phyloP scores from a whole-genome alignment of 37 sponge, comb jelly and placozoan species.

The Halichondria panicea region DNA sequence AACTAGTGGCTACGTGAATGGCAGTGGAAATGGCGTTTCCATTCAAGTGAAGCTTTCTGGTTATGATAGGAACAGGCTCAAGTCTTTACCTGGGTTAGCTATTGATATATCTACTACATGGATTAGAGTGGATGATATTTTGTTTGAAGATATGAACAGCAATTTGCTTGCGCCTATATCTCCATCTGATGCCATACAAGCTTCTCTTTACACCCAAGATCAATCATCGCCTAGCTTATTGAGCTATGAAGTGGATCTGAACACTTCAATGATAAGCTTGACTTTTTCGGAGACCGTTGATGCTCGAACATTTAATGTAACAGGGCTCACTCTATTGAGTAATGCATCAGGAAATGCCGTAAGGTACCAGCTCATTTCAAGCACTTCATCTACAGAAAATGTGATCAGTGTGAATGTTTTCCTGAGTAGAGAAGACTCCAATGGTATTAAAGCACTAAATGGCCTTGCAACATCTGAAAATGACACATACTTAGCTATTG shows the following conservation, averaged over 20 bases:
- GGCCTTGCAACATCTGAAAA: slow-evolving; percentile 66
- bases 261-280: slow-evolving; percentile 61
- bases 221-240: slow-evolving; percentile 30
- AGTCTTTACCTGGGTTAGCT: slow-evolving; percentile 39
- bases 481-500: slow-evolving; percentile 62
- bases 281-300: slow-evolving; percentile 85
- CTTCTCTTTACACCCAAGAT: slow-evolving; percentile 41
- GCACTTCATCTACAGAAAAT: slow-evolving; percentile 22
- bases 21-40: slow-evolving; percentile 2
- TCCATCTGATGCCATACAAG: slow-evolving; percentile 46
- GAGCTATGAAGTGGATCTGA: slow-evolving; percentile 63
- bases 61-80: slow-evolving; percentile 61
- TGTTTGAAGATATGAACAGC: slow-evolving; percentile 64
- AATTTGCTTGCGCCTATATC: slow-evolving; percentile 20
- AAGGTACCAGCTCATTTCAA: slow-evolving; percentile 19
- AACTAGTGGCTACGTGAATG: slow-evolving; percentile 42
- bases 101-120: slow-evolving; percentile 40
- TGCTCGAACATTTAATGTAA: slow-evolving; percentile 44
- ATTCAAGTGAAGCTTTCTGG: slow-evolving; percentile 46
- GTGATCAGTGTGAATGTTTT: slow-evolving; percentile 50
- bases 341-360: slow-evolving; percentile 15
- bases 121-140: slow-evolving; percentile 28
- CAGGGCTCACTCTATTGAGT: slow-evolving; percentile 40
- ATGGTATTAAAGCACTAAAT: slow-evolving; percentile 55
- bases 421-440: slow-evolving; percentile 59